Percentiles rank a stretch among this genome's conserved stretches.
These are phyloP conservation scores for Lepisosteus osseus DNA, from an alignment of 2,113 vertebrate species.

Conservation along the genomic window DNA sequence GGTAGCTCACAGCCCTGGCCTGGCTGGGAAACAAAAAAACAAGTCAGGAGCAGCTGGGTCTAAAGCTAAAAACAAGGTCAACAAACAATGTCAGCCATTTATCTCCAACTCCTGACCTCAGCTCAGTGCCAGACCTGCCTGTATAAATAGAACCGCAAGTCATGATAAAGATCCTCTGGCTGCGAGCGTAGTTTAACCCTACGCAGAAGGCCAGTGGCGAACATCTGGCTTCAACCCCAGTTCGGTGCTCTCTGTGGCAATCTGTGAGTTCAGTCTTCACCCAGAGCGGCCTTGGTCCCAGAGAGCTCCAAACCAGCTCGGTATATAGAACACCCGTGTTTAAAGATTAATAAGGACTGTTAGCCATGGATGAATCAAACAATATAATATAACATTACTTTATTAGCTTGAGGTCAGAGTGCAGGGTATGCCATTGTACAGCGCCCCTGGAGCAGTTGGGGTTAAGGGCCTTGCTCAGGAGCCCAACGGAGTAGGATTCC, in stretches of 20 bases:
- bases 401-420: no score
- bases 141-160: background rate
- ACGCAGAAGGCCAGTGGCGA: slow-evolving; percentile 1
- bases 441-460: no score
- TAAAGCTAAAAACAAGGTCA: background rate
- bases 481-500: no score
- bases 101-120: slow-evolving; percentile 7
- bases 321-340: no score
- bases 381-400: no score
- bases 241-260: slow-evolving; percentile 4
- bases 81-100: background rate
- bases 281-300: background rate
- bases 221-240: slow-evolving; percentile 19
- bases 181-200: slow-evolving; percentile 16
- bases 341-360: no score
- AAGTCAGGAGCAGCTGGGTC: background rate
- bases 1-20: background rate
- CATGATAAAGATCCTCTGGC: background rate
- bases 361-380: no score
- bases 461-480: no score
- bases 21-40: no score
- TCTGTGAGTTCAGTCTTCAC: slow-evolving; percentile 7
- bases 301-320: background rate
- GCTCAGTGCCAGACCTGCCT: background rate
- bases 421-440: no score